A percentile compares a stretch with the other conserved stretches of the same genome.
Evolutionary conservation across 2,797 vertebrate genomes (phyloP).

Genomic region (Apodemus agrarius): DNA sequence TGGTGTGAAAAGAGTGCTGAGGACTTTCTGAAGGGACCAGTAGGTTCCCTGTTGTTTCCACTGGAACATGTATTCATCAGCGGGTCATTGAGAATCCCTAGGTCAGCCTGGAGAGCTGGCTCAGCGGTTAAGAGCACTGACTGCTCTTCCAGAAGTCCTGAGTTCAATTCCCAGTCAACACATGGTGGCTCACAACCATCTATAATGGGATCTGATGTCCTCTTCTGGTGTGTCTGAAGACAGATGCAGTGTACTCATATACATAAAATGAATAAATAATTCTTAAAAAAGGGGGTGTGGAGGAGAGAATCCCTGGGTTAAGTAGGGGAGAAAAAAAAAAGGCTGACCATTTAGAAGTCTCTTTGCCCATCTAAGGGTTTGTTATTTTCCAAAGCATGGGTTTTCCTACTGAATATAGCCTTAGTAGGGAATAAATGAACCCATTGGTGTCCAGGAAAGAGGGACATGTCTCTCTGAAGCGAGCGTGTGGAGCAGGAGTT

Average conservation of each 20-base stretch:
- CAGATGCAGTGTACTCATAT: not conserved
- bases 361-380: not conserved
- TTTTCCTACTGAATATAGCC: not conserved
- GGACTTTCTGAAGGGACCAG: not conserved
- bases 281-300: not conserved
- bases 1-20: not conserved
- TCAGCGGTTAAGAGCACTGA: not conserved
- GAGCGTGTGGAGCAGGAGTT: not conserved
- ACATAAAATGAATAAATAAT: not conserved
- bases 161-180: not conserved
- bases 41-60: fast-evolving
- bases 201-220: not conserved
- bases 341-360: too few relatives aligned
- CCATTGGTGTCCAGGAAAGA: too few relatives aligned
- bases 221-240: not conserved
- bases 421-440: not conserved
- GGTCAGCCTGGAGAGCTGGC: not conserved
- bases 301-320: not conserved
- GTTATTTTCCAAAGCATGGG: not conserved
- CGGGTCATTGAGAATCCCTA: not conserved
- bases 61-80: too few relatives aligned
- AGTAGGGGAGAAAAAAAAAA: too few relatives aligned
- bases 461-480: not conserved
- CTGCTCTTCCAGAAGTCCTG: not conserved
- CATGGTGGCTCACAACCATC: not conserved